Evolutionary conservation across 2,113 vertebrate species (phyloP).

Genomic region (Emydura subglobosa): DNA sequence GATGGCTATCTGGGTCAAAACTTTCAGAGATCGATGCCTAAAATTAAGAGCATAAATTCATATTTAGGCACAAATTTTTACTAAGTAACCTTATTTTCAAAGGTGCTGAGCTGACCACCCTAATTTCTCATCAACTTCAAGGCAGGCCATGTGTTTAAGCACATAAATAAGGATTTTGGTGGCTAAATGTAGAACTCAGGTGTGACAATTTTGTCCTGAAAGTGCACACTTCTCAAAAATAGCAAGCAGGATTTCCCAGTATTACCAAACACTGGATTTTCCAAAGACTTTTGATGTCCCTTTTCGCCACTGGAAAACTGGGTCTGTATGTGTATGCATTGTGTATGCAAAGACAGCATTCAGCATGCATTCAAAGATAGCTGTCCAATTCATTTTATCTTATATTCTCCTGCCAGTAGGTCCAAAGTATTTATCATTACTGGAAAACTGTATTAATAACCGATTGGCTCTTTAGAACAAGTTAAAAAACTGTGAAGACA

Average conservation of each 20-base stretch:
- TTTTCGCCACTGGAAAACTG: not conserved
- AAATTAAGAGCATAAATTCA: not conserved
- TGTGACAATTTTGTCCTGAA: not conserved
- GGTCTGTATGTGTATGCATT: not conserved
- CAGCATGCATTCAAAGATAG: not conserved
- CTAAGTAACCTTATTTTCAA: not conserved
- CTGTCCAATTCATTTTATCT: not conserved
- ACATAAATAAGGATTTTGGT: not conserved
- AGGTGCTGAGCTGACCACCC: not conserved
- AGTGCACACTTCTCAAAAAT: not conserved
- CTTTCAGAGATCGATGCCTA: not conserved
- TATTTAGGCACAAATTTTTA: not conserved
- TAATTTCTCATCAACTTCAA: not conserved
- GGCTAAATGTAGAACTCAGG: not conserved
- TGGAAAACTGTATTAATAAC: not conserved
- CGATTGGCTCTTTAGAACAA: fast-evolving
- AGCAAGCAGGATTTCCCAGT: not conserved
- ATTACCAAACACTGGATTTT: not conserved
- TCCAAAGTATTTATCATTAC: not conserved
- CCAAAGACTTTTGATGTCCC: not conserved
- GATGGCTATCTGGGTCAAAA: not conserved
- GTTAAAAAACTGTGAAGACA: too few species aligned
- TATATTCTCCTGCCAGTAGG: not conserved
- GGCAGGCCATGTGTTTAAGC: not conserved
- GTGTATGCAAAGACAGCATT: not conserved